Evolutionary conservation across 2,113 vertebrate genomes (phyloP).

Genomic region (Micronisus gabar): DNA sequence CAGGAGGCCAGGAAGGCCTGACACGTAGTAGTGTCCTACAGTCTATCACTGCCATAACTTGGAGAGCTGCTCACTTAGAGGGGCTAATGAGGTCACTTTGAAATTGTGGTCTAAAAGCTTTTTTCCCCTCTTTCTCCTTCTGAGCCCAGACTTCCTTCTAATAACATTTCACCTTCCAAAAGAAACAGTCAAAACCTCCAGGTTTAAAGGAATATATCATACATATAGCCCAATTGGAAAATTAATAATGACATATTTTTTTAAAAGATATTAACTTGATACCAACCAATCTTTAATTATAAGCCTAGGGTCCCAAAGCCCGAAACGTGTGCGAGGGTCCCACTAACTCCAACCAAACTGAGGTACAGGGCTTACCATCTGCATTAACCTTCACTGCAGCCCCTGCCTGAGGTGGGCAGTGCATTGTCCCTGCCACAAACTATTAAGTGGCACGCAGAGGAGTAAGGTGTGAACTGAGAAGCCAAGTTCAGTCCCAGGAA

Average conservation of each 20-base stretch:
- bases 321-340: rapidly evolving
- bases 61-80: background rate
- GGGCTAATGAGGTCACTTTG: background rate
- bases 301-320: background rate
- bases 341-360: background rate
- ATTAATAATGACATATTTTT: background rate
- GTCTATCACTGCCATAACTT: background rate
- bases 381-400: background rate
- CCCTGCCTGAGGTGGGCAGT: background rate
- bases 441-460: background rate
- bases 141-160: background rate
- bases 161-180: constrained; percentile 22
- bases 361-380: background rate
- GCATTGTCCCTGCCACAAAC: background rate
- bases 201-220: background rate
- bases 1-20: background rate
- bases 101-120: background rate
- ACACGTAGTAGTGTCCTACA: background rate
- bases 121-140: background rate
- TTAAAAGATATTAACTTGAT: background rate
- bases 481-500: background rate
- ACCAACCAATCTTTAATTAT: background rate
- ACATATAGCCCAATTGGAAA: background rate
- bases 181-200: constrained; percentile 1
- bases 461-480: background rate